A percentile compares a stretch with the other conserved stretches of the same genome.
Evolutionary conservation across 2,888 invertebrate genomes (phyloP).

Genomic region (Dromius quadrimaculatus): DNA sequence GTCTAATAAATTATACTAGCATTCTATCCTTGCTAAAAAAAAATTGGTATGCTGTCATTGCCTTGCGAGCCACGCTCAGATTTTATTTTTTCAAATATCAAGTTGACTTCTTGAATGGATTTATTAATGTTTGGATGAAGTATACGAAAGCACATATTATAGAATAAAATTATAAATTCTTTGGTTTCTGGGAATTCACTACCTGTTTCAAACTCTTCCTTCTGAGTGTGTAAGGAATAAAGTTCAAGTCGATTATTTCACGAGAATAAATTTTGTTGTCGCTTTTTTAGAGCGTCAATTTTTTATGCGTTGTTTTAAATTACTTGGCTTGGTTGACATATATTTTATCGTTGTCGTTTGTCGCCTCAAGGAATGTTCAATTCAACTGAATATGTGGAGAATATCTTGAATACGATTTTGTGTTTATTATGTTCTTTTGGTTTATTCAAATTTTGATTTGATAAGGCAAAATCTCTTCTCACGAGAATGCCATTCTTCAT

Average conservation of each 20-base stretch:
- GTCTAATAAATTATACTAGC: too few species aligned
- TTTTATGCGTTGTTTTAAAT: conserved; percentile 37
- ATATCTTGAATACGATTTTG: conserved; percentile 31
- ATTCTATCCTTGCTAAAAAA: too few species aligned
- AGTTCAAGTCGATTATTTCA: conserved; percentile 40
- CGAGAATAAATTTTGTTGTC: conserved; percentile 35
- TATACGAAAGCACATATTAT: conserved; percentile 36
- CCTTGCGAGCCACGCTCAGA: too few species aligned
- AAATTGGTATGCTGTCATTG: too few species aligned
- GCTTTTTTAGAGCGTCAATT: conserved; percentile 30
- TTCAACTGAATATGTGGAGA: conserved; percentile 28
- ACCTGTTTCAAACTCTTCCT: conserved; percentile 42
- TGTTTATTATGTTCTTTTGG: conserved; percentile 23
- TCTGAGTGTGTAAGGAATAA: conserved; percentile 17
- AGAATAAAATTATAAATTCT: conserved; percentile 48
- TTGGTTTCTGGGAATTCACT: conserved; percentile 44
- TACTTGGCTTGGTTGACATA: conserved; percentile 27
- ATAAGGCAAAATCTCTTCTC: conserved; percentile 13
- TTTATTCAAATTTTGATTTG: conserved; percentile 21
- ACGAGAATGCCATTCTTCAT: too few species aligned
- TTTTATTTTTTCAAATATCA: too few species aligned
- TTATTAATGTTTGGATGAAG: conserved; percentile 21
- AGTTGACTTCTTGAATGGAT: too few species aligned
- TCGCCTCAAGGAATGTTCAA: conserved; percentile 24
- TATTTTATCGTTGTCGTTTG: conserved; percentile 36